Conservation (phyloP, 1,140 invertebrate genomes). For the Trialeurodes vaporariorum region DNA sequence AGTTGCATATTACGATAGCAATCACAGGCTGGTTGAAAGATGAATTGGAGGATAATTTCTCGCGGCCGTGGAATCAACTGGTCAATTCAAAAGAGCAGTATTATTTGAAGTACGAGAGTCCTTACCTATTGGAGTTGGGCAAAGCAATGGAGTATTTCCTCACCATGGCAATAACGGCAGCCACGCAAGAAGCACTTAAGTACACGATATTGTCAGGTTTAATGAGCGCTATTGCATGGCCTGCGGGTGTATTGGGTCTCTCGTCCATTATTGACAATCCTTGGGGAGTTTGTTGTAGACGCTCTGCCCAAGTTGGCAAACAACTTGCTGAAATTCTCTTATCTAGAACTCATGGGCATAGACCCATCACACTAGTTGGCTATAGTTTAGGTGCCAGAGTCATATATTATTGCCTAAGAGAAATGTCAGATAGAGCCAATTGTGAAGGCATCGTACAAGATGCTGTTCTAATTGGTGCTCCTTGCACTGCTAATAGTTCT, state of each 20-base stretch:
- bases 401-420: conserved; percentile 51
- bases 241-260: conserved; percentile 47
- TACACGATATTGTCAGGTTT: conserved; percentile 56
- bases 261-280: conserved; percentile 60
- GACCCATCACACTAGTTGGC: conserved; percentile 60
- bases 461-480: conserved; percentile 55
- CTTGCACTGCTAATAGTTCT: conserved; percentile 42
- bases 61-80: conserved; percentile 46
- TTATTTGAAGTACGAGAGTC: conserved; percentile 52
- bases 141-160: conserved; percentile 50
- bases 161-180: conserved; percentile 49
- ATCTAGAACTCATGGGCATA: conserved; percentile 48
- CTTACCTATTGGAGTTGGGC: conserved; percentile 53
- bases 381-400: conserved; percentile 60
- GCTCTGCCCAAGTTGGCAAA: conserved; percentile 51
- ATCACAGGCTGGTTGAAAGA: conserved; percentile 54
- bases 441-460: conserved; percentile 56
- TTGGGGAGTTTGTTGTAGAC: conserved; percentile 56
- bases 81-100: conserved; percentile 54
- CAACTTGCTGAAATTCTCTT: conserved; percentile 55
- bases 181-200: conserved; percentile 60
- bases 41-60: conserved; percentile 37
- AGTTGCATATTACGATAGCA: conserved; percentile 51
- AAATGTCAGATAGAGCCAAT: conserved; percentile 38
- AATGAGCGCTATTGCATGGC: conserved; percentile 56